Percentiles rank a stretch among this genome's conserved stretches.
Evolutionary conservation across 2,113 vertebrate genomes (phyloP).

Genomic region (Phrynocephalus versicolor): DNA sequence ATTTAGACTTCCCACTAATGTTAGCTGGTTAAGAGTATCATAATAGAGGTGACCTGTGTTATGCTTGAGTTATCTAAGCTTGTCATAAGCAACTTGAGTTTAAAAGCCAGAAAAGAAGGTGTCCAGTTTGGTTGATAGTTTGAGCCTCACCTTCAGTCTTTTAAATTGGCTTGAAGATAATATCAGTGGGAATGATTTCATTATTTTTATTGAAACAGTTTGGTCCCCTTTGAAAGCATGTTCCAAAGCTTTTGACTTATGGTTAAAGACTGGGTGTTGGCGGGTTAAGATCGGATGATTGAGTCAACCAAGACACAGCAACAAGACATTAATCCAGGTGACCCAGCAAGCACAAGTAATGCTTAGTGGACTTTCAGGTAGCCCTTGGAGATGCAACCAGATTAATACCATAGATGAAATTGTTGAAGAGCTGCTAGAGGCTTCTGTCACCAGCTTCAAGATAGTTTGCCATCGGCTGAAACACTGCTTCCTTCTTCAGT

Average conservation of each 20-base stretch:
- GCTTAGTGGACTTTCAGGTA: neutral
- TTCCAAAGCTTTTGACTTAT: neutral
- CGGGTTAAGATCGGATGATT: neutral
- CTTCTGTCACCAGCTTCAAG: neutral
- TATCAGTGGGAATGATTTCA: neutral
- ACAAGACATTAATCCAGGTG: neutral
- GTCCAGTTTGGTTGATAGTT: neutral
- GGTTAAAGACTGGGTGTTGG: neutral
- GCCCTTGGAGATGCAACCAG: neutral
- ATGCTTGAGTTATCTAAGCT: constrained; percentile 24
- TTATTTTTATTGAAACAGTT: neutral
- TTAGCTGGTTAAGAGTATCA: neutral
- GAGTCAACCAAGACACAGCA: neutral
- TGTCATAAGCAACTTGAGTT: neutral
- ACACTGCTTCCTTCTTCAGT: neutral
- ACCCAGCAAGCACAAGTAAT: neutral
- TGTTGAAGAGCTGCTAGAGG: neutral
- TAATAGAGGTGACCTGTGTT: rapidly evolving
- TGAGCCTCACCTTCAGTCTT: neutral
- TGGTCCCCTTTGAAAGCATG: neutral
- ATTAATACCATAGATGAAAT: neutral
- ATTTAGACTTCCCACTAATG: constrained; percentile 4
- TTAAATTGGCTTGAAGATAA: neutral
- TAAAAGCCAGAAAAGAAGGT: neutral
- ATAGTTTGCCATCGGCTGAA: neutral